These are phyloP conservation scores for Oscheius sp. DNA, from an alignment of 1,140 invertebrate species.

Conservation along the genomic window DNA sequence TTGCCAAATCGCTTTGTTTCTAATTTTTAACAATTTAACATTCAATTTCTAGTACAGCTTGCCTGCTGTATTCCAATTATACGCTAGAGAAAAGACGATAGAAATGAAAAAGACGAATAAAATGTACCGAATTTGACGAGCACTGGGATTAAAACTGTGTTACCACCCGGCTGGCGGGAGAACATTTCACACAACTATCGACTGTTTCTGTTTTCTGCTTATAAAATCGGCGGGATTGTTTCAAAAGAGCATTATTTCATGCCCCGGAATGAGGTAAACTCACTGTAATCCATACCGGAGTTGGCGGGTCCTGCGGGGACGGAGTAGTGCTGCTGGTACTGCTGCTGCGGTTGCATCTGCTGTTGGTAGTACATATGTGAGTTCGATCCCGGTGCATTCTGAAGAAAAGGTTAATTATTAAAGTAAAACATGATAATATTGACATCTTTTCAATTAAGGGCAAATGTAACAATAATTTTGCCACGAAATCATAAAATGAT, in stretches of 20 bases:
- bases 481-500: not conserved
- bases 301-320: not conserved
- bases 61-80: not conserved
- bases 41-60: not conserved
- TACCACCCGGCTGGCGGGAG: not conserved
- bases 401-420: not conserved
- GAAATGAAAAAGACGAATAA: not conserved
- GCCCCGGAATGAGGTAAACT: not conserved
- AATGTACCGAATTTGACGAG: not conserved
- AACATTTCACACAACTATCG: not conserved
- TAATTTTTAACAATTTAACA: not conserved
- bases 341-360: slow-evolving; percentile 8
- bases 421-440: not conserved
- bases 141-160: not conserved
- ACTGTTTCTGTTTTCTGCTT: not conserved
- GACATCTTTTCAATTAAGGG: not conserved
- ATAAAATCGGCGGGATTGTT: not conserved
- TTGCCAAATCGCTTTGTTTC: too few species aligned
- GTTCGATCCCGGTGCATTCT: not conserved
- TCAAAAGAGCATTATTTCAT: not conserved
- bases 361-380: slow-evolving; percentile 3
- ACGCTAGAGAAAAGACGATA: not conserved
- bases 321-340: slow-evolving; percentile 9
- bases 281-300: not conserved
- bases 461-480: not conserved